phyloP scores from a whole-genome alignment of 2,797 vertebrate genomes.

The Microhierax caerulescens region DNA sequence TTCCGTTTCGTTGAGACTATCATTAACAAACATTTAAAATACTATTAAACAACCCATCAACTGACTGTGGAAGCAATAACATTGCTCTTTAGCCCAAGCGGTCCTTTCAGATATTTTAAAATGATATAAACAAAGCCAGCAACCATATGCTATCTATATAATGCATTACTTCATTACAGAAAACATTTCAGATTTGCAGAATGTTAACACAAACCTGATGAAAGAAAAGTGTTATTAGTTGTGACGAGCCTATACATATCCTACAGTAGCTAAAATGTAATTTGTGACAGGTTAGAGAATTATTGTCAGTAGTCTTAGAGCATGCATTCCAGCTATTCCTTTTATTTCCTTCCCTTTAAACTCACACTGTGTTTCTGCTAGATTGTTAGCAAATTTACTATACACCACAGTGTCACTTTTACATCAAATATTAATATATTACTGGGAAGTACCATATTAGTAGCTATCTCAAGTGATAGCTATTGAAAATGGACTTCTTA shows the following conservation, averaged over 20 bases:
- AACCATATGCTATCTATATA: constrained; percentile 84
- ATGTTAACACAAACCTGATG: constrained; percentile 85
- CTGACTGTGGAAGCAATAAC: constrained; percentile 70
- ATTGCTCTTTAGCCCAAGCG: constrained; percentile 65
- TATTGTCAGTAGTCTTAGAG: constrained; percentile 63
- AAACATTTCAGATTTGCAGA: constrained; percentile 87
- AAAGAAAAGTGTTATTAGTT: constrained; percentile 88
- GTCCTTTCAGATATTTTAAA: constrained; percentile 82
- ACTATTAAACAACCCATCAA: constrained; percentile 77
- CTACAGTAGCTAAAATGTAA: constrained; percentile 72
- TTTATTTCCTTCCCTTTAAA: constrained; percentile 65
- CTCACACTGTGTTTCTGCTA: constrained; percentile 18
- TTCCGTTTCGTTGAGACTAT: constrained; percentile 80
- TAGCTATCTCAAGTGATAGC: background rate
- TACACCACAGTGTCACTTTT: constrained; percentile 34
- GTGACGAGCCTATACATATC: constrained; percentile 78
- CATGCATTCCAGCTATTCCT: constrained; percentile 36
- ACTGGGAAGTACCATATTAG: background rate
- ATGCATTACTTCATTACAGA: constrained; percentile 83
- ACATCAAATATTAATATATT: constrained; percentile 55
- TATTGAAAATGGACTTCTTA: constrained; percentile 33
- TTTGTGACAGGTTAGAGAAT: constrained; percentile 71
- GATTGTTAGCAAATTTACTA: constrained; percentile 44
- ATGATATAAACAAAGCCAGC: constrained; percentile 86
- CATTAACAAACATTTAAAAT: constrained; percentile 91